phyloP scores from a whole-genome alignment of 1,140 invertebrate species.

The Drosophila serrata region DNA sequence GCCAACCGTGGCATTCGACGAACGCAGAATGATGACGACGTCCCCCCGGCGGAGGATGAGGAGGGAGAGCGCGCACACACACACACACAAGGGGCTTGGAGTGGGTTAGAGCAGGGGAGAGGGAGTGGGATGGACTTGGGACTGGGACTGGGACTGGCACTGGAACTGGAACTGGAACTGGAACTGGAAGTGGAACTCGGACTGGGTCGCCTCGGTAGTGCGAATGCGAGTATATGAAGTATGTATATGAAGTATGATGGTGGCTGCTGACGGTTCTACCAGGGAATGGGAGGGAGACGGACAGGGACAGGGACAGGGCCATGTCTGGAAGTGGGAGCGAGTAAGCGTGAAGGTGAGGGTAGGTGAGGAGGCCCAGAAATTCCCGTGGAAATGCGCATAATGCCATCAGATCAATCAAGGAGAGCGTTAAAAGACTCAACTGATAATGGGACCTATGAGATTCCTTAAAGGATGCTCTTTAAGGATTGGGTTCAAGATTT shows the following conservation, averaged over 20 bases:
- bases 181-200: conserved; percentile 67
- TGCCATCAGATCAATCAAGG: conserved; percentile 24
- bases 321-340: conserved; percentile 18
- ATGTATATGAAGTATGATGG: conserved; percentile 40
- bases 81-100: conserved; percentile 9
- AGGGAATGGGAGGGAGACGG: neutral
- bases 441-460: neutral
- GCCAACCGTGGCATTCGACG: conserved; percentile 83
- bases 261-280: conserved; percentile 12
- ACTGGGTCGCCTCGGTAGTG: conserved; percentile 55
- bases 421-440: neutral
- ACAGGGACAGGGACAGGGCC: conserved; percentile 18
- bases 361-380: conserved; percentile 5
- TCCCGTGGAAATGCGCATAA: conserved; percentile 22
- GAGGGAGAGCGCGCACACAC: conserved; percentile 15
- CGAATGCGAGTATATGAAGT: conserved; percentile 12
- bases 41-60: conserved; percentile 7
- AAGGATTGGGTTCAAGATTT: neutral
- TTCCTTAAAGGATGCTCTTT: neutral
- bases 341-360: neutral
- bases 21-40: conserved; percentile 76
- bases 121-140: conserved; percentile 33
- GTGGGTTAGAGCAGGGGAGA: neutral
- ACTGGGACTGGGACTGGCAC: conserved; percentile 63
- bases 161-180: conserved; percentile 69